Evolutionary conservation across 2,113 vertebrate genomes (phyloP).

Genomic region (Rattus norvegicus): DNA sequence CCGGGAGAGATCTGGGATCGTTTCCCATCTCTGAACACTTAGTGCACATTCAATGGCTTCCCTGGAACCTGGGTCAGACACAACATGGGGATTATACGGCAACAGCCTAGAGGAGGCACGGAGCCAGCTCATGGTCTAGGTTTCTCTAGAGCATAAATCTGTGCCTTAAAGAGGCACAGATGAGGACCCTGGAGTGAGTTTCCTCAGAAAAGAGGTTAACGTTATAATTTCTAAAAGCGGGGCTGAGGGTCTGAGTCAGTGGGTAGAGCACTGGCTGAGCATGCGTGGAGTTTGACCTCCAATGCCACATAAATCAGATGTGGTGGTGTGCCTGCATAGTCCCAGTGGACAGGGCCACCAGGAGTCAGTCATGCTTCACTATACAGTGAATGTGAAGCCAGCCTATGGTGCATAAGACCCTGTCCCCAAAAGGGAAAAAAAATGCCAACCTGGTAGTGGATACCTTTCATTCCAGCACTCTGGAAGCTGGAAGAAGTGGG

Average conservation of each 20-base stretch:
- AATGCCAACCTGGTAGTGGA: background rate
- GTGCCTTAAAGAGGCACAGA: background rate
- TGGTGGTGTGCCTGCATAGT: no score
- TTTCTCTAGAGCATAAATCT: background rate
- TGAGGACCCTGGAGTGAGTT: background rate
- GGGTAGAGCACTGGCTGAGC: background rate
- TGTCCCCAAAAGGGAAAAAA: background rate
- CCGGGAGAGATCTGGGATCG: background rate
- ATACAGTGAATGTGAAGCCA: background rate
- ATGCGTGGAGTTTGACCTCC: background rate
- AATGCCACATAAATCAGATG: background rate
- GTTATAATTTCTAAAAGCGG: background rate
- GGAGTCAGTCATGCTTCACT: background rate
- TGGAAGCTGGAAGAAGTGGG: background rate
- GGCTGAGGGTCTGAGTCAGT: background rate
- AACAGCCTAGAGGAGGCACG: background rate
- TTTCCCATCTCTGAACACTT: background rate
- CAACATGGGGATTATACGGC: background rate
- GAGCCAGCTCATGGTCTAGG: no score
- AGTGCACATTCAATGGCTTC: background rate
- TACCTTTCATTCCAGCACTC: background rate
- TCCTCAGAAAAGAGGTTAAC: background rate
- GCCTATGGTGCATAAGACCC: background rate
- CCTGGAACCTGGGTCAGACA: background rate
- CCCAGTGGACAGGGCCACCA: background rate